A percentile compares a stretch with the other conserved stretches of the same genome.
These are phyloP conservation scores for Macquaria ambigua DNA, from an alignment of 2,113 vertebrate genomes.

Conservation along the genomic window DNA sequence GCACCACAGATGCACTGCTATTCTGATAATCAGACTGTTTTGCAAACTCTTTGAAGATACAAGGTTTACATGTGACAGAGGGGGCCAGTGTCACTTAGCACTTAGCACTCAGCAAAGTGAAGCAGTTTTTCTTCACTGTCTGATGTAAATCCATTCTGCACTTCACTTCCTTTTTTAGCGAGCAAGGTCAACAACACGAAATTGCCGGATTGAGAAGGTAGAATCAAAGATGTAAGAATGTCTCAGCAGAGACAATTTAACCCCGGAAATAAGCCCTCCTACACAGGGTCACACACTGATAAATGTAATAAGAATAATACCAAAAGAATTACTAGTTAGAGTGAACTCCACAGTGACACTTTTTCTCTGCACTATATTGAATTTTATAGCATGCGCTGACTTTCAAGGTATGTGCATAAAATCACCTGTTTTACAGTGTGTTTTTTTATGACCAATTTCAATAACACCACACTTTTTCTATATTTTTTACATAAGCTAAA, in stretches of 20 bases:
- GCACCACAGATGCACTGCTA: not conserved
- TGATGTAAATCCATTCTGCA: constrained; percentile 38
- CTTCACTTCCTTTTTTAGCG: constrained; percentile 38
- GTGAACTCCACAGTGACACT: not conserved
- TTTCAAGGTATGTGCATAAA: not conserved
- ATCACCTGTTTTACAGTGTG: not conserved
- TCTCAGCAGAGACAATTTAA: constrained; percentile 42
- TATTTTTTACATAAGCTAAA: not conserved
- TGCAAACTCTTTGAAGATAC: constrained; percentile 11
- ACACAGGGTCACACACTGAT: constrained; percentile 52
- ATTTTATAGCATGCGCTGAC: constrained; percentile 1
- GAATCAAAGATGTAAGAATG: constrained; percentile 37
- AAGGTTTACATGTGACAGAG: constrained; percentile 27
- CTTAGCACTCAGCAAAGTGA: constrained; percentile 35
- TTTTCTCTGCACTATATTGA: not conserved
- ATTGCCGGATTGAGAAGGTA: constrained; percentile 38
- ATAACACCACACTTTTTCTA: not conserved
- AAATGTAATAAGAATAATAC: constrained; percentile 31
- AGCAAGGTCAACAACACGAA: constrained; percentile 62
- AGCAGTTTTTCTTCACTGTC: constrained; percentile 20
- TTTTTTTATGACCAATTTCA: not conserved
- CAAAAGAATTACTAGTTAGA: not conserved
- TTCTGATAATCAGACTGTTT: constrained; percentile 34
- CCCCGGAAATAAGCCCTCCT: constrained; percentile 31
- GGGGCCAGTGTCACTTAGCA: constrained; percentile 35